Evolutionary conservation across 2,888 invertebrate genomes (phyloP).

Genomic region (Lasioglossum morio): DNA sequence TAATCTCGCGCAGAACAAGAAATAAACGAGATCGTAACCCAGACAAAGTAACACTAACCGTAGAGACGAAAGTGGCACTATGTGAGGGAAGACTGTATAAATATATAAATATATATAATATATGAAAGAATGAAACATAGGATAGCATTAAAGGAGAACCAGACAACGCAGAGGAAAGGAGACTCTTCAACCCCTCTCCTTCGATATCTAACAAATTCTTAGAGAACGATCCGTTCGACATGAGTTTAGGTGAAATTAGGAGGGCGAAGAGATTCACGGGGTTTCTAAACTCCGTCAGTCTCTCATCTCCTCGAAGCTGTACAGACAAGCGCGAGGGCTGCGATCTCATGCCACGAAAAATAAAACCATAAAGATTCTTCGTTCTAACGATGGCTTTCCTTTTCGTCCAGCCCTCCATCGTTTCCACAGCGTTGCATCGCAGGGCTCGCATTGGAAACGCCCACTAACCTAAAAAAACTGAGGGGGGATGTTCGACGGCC

Average conservation of each 20-base stretch:
- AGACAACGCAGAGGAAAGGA: conserved; percentile 64
- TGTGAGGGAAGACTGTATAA: too few relatives aligned
- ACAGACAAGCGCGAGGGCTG: conserved; percentile 69
- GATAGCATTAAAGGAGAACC: conserved; percentile 75
- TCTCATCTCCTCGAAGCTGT: conserved; percentile 69
- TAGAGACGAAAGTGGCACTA: too few relatives aligned
- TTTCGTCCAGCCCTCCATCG: conserved; percentile 66
- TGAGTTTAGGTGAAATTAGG: conserved; percentile 81
- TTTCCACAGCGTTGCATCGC: conserved; percentile 69
- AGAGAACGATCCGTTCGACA: conserved; percentile 81
- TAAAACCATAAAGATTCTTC: conserved; percentile 37
- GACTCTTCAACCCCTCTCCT: conserved; percentile 16
- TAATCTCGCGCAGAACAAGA: too few relatives aligned
- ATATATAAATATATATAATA: conserved; percentile 84
- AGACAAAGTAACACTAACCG: too few relatives aligned
- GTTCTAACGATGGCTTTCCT: conserved; percentile 44
- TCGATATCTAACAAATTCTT: conserved; percentile 59
- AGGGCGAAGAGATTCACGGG: conserved; percentile 63
- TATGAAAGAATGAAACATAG: conserved; percentile 82
- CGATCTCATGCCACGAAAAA: conserved; percentile 56
- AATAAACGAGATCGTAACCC: too few relatives aligned
- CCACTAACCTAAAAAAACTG: too few relatives aligned
- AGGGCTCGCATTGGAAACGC: too few relatives aligned
- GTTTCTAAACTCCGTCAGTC: not conserved
- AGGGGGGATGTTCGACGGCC: too few relatives aligned